phyloP scores from a whole-genome alignment of 2,113 vertebrate genomes.

The Datnioides undecimradiatus region DNA sequence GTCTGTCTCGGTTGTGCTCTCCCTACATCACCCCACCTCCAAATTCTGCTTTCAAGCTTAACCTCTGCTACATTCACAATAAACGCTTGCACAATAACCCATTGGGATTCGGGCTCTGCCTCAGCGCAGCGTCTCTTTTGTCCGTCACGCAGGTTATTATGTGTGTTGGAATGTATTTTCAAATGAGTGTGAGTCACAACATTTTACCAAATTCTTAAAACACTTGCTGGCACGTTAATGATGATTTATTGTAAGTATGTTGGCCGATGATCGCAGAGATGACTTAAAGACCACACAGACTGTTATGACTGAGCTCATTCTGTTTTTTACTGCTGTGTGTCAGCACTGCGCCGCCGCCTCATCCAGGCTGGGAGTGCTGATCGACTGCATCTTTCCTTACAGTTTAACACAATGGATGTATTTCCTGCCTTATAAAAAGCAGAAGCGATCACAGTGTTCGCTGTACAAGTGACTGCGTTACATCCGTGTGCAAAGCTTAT shows the following conservation, averaged over 20 bases:
- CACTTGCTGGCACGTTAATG: not conserved
- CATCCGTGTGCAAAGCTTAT: not conserved
- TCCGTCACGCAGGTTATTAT: not conserved
- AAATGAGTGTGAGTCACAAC: slow-evolving; percentile 4
- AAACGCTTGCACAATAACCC: slow-evolving; percentile 1
- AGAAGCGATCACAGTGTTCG: not conserved
- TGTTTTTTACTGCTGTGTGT: slow-evolving; percentile 17
- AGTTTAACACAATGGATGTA: not conserved
- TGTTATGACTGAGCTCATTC: not conserved
- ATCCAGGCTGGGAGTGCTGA: not conserved
- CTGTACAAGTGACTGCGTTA: not conserved
- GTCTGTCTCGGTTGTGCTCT: not conserved
- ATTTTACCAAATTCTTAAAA: slow-evolving; percentile 13
- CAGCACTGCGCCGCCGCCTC: slow-evolving; percentile 4
- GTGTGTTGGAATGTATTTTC: not conserved
- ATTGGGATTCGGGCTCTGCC: slow-evolving; percentile 1
- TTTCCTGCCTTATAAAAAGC: not conserved
- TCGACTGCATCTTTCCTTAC: not conserved
- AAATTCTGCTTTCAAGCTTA: slow-evolving; percentile 37
- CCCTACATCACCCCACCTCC: not conserved
- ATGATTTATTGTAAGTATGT: slow-evolving; percentile 24
- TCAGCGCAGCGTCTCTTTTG: not conserved
- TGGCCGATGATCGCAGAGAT: slow-evolving; percentile 6
- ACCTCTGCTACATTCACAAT: slow-evolving; percentile 28
- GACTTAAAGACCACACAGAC: slow-evolving; percentile 44